phyloP scores from a whole-genome alignment of 2,113 vertebrate species.

The Sorex araneus region DNA sequence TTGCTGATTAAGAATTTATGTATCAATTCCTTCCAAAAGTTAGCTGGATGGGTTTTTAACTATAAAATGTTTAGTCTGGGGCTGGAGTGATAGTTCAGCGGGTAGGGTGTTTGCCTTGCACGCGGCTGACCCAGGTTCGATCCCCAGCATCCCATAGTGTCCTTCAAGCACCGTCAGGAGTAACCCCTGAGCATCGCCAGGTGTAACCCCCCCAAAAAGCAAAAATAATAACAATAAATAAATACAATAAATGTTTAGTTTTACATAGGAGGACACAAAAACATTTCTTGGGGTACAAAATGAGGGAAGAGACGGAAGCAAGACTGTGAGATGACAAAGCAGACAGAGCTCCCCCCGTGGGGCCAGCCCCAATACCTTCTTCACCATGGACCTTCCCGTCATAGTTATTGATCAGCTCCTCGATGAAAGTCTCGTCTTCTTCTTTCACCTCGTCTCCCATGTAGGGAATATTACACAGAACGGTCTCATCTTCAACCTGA shows the following conservation, averaged over 20 bases:
- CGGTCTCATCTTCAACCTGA: slow-evolving; percentile 98
- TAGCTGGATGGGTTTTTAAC: not conserved
- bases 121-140: too few species aligned
- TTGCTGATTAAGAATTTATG: slow-evolving; percentile 13
- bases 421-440: slow-evolving; percentile 98
- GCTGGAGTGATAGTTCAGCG: too few species aligned
- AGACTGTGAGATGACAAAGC: not conserved
- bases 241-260: slow-evolving; percentile 18
- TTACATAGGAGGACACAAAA: not conserved
- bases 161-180: too few species aligned
- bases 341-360: not conserved
- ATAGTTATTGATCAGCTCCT: slow-evolving; percentile 99
- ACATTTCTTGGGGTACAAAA: not conserved
- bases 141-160: too few species aligned
- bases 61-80: not conserved
- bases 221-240: too few species aligned
- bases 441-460: slow-evolving; percentile 99
- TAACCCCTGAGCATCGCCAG: too few species aligned
- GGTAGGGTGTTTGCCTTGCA: too few species aligned
- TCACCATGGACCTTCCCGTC: slow-evolving; percentile 98
- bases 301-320: not conserved
- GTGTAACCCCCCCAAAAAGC: too few species aligned
- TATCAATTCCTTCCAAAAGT: slow-evolving; percentile 39
- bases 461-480: slow-evolving; percentile 99
- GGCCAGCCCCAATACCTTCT: slow-evolving; percentile 91